phyloP scores from a whole-genome alignment of 35 echinoderm and acorn worm genomes.

The Lytechinus variegatus region DNA sequence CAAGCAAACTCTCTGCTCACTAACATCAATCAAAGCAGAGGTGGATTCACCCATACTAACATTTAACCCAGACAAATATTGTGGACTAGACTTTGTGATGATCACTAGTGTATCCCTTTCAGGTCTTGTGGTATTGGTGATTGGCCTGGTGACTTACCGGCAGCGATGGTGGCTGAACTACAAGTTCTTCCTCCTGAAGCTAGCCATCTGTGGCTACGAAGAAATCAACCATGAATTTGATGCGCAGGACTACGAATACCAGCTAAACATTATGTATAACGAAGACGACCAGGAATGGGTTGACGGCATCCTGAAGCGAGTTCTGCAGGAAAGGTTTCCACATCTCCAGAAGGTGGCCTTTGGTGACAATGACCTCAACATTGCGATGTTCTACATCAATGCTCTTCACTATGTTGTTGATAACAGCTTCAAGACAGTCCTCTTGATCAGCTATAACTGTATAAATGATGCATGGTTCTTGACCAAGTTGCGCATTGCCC shows the following conservation, averaged over 20 bases:
- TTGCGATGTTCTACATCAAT: conserved; percentile 27
- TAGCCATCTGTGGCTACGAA: not conserved
- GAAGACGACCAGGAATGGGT: not conserved
- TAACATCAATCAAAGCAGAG: not conserved
- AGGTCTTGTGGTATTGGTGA: not conserved
- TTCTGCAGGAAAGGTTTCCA: not conserved
- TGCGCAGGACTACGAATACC: not conserved
- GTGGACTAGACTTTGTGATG: not conserved
- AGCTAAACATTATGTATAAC: conserved; percentile 8
- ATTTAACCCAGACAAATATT: not conserved
- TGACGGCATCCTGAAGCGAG: not conserved
- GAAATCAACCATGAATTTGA: not conserved
- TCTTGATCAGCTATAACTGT: not conserved
- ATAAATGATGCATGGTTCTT: conserved; percentile 1
- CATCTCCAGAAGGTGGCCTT: not conserved
- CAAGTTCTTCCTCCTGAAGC: conserved; percentile 24
- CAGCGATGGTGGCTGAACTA: conserved; percentile 28
- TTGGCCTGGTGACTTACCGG: not conserved
- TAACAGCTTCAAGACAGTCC: conserved; percentile 17
- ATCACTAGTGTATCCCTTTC: not conserved
- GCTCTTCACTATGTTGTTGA: not conserved
- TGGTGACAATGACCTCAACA: conserved; percentile 7
- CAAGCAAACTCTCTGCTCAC: not conserved
- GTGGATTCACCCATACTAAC: not conserved
- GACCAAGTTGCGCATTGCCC: conserved; percentile 11